A percentile compares a stretch with the other conserved stretches of the same genome.
phyloP scores from a whole-genome alignment of 2,888 invertebrate genomes.

The Leptura quadrifasciata region DNA sequence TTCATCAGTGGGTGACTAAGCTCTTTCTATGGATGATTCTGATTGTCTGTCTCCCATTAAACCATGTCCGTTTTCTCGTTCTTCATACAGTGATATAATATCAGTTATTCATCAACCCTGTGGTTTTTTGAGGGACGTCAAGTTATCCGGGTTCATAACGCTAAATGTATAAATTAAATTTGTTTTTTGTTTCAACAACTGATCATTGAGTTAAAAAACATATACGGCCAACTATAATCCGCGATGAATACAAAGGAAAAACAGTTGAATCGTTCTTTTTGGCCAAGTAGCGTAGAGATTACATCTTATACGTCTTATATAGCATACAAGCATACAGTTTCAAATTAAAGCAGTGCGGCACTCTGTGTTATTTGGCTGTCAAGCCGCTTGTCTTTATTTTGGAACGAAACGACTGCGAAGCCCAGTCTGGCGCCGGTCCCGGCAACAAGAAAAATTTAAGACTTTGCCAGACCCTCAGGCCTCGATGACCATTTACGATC shows the following conservation, averaged over 20 bases:
- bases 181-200: no score
- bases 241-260: background rate
- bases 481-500: constrained; percentile 17
- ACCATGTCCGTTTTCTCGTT: no score
- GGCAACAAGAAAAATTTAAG: constrained; percentile 53
- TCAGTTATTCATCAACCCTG: no score
- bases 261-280: background rate
- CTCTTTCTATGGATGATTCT: no score
- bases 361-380: constrained; percentile 51
- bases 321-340: constrained; percentile 4
- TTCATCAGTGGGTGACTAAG: no score
- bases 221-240: no score
- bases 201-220: no score
- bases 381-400: constrained; percentile 49
- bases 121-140: no score
- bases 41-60: no score
- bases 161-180: no score
- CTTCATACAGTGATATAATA: no score
- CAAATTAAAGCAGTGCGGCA: constrained; percentile 35
- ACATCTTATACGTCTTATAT: background rate
- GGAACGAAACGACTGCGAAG: constrained; percentile 11
- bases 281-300: background rate
- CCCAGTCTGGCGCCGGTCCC: constrained; percentile 50
- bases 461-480: constrained; percentile 42
- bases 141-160: no score